phyloP scores from a whole-genome alignment of 2,797 vertebrate genomes.

The Streptopelia turtur region DNA sequence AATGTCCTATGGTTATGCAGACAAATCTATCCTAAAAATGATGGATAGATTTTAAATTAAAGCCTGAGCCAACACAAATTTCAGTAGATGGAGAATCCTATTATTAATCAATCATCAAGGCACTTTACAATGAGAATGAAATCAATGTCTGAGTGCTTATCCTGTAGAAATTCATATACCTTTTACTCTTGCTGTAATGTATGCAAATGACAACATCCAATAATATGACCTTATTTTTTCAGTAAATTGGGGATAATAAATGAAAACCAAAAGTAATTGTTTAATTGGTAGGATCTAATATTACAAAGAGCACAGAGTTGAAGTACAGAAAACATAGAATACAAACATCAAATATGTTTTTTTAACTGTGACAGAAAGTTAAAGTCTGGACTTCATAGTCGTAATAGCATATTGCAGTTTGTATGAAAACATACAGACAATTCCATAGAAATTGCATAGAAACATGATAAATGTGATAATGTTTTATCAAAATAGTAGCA shows the following conservation, averaged over 20 bases:
- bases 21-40: background rate
- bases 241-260: background rate
- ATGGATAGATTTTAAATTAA: background rate
- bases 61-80: background rate
- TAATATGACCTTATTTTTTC: background rate
- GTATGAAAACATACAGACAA: background rate
- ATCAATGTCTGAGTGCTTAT: background rate
- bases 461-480: background rate
- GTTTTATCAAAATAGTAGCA: background rate
- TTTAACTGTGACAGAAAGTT: background rate
- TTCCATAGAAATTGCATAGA: background rate
- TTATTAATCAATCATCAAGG: constrained; percentile 14
- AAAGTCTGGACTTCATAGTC: background rate
- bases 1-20: background rate
- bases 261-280: background rate
- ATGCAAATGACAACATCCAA: background rate
- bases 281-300: background rate
- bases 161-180: background rate
- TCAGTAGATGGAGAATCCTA: background rate
- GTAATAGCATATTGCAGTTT: background rate
- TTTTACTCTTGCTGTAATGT: background rate
- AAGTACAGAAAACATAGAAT: background rate
- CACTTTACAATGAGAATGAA: background rate
- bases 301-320: background rate
- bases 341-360: background rate